These are phyloP conservation scores for Odocoileus virginianus DNA, from an alignment of 2,113 vertebrate genomes.

Conservation along the genomic window DNA sequence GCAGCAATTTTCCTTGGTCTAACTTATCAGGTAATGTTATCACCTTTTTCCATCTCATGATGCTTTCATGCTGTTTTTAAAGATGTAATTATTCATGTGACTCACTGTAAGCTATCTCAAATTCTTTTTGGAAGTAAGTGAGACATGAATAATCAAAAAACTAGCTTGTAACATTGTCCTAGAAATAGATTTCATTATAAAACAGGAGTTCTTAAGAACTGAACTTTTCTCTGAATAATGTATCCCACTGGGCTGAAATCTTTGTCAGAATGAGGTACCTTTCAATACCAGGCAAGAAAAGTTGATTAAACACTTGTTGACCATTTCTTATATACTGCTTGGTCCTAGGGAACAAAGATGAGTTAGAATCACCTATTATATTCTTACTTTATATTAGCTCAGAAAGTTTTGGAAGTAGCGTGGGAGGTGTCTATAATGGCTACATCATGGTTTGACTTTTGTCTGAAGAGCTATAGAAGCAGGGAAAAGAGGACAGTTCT, in stretches of 20 bases:
- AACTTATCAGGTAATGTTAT: slow-evolving; percentile 30
- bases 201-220: slow-evolving; percentile 12
- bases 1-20: neutral
- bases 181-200: slow-evolving; percentile 52
- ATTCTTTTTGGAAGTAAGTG: slow-evolving; percentile 59
- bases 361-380: neutral
- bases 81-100: slow-evolving; percentile 63
- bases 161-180: slow-evolving; percentile 37
- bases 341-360: neutral
- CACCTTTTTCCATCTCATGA: neutral
- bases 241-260: neutral
- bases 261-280: slow-evolving; percentile 20
- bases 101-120: slow-evolving; percentile 52
- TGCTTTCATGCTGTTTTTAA: slow-evolving; percentile 47
- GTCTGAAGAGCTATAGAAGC: neutral
- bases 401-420: neutral
- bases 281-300: neutral
- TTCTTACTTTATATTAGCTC: neutral
- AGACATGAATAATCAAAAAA: slow-evolving; percentile 61
- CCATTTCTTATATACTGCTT: neutral
- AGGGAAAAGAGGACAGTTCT: neutral
- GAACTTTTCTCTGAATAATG: neutral
- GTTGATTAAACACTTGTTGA: neutral
- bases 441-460: neutral
- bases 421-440: neutral